Conservation (phyloP, 2,113 vertebrate species). For the Chloropsis cyanopogon region DNA sequence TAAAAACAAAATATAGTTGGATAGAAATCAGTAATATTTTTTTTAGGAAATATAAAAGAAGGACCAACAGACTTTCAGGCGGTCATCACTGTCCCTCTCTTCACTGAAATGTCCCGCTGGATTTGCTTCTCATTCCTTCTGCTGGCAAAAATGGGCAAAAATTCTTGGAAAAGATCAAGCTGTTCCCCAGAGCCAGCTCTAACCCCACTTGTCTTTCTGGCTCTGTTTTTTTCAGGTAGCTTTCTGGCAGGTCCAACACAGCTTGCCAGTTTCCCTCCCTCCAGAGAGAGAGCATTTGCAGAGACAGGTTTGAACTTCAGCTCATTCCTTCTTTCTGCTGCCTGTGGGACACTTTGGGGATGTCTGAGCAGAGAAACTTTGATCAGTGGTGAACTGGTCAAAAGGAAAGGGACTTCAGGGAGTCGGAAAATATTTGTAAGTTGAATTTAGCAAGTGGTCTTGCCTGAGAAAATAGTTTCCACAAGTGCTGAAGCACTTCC, state of each 20-base stretch:
- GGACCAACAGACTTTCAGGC: background rate
- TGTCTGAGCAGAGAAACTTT: background rate
- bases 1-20: background rate
- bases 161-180: background rate
- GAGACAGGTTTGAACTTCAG: background rate
- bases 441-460: background rate
- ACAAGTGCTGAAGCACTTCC: background rate
- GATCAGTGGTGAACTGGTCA: background rate
- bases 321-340: background rate
- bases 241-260: background rate
- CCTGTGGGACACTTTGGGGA: background rate
- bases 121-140: background rate
- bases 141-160: background rate
- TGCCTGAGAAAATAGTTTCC: constrained; percentile 7
- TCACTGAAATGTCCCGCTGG: background rate
- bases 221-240: background rate
- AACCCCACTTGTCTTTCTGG: background rate
- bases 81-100: background rate
- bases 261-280: background rate
- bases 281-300: background rate
- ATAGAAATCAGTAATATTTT: background rate
- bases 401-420: background rate
- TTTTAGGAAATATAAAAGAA: background rate
- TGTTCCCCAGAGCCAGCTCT: background rate
- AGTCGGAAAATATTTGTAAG: background rate